phyloP scores from a whole-genome alignment of 2,888 invertebrate genomes.

The Callimorpha dominula region DNA sequence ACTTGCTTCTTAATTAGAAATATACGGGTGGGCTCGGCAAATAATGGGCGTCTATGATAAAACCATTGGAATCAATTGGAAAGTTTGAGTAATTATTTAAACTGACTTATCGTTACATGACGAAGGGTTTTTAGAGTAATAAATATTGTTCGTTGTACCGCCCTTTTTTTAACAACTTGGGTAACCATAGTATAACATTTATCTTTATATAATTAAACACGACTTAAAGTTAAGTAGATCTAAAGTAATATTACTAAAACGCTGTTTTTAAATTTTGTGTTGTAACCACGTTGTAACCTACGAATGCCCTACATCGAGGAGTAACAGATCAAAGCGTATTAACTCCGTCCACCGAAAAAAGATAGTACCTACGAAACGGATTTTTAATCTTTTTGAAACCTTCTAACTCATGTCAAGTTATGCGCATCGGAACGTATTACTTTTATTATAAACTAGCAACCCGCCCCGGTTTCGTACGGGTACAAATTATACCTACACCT shows the following conservation, averaged over 20 bases:
- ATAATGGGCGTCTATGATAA: constrained; percentile 29
- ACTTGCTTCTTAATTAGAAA: constrained; percentile 59
- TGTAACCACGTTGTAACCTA: too few species aligned
- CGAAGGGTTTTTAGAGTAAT: constrained; percentile 1
- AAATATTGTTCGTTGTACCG: not conserved
- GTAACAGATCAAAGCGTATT: too few species aligned
- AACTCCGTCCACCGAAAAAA: too few species aligned
- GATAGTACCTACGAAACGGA: too few species aligned
- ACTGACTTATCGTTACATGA: constrained; percentile 19
- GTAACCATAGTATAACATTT: not conserved
- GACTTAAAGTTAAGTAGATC: not conserved
- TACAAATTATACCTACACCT: too few species aligned
- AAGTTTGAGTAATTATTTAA: constrained; percentile 41
- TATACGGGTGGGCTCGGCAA: constrained; percentile 64
- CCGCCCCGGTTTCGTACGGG: too few species aligned
- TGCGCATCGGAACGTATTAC: too few species aligned
- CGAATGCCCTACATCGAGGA: too few species aligned
- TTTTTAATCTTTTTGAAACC: too few species aligned
- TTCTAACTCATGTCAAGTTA: too few species aligned
- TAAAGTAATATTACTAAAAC: not conserved
- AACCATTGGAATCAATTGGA: constrained; percentile 49
- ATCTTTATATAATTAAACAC: not conserved
- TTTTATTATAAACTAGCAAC: too few species aligned
- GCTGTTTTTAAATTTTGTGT: too few species aligned
- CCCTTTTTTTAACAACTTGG: not conserved